Evolutionary conservation across 2,888 invertebrate genomes (phyloP), one percentile per base, ranked within the genome.

Genomic region (Plebejus anna): DNA sequence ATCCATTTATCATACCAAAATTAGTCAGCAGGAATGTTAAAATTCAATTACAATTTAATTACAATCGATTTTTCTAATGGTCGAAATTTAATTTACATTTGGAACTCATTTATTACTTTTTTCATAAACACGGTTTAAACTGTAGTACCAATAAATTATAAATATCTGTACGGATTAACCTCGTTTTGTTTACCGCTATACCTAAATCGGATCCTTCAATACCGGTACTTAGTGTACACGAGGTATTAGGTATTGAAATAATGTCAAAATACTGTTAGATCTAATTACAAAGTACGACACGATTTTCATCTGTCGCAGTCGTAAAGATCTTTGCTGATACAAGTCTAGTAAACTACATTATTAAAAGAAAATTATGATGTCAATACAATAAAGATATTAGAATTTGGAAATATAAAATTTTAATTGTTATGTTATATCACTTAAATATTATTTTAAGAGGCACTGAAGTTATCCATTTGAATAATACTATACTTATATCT

Each of bases 181-280:
- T 73, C 73, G 73, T 55, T 73, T 72, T 9, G 16, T 73, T 22
- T 77, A 77, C 77, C 77, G 77, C 77, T 76, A 76, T 59, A 55
- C 47, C 71, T 70, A 57, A 70, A 70, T 70, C 55, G 70, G 55
- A 5, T 32, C 57, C 57, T 55, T 59, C 55, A 72, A 76, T 75
- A 81, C 80, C 80, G 77, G 79, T 80, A 80, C 77, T 79, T 75
- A 78, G 77, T 77, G 71, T 80, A 80, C 77, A 77, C 78, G 80
- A 79, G 79, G 61, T 75, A 77, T 61, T 66, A 77, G 59, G 77
- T 79, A 81, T 79, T 77, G 80, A 79, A 81, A 80, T 77, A 81
- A 80, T 78, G 77, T 79, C 72, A 76, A 75, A 76, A 78, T 80
- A 82, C 81, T 81, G 81, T 82, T 83, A 82, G 78, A 73, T 28